Evolutionary conservation across 2,113 vertebrate genomes (phyloP), one percentile per base, ranked within the genome.

Genomic region (Mugil cephalus): DNA sequence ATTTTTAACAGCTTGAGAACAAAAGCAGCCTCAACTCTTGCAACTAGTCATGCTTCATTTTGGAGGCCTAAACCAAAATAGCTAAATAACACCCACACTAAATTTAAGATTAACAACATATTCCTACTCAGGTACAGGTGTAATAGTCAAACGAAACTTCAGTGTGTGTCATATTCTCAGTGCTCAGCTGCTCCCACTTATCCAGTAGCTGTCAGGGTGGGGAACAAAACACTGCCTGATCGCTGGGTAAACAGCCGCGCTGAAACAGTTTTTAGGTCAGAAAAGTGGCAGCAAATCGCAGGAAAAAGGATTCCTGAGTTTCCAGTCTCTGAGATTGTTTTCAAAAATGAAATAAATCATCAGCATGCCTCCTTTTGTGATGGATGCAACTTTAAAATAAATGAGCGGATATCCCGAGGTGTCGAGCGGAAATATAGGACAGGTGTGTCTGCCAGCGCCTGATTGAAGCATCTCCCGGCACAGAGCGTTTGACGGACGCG

Each of bases 231-330:
- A 75, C 3, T 55, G 36, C 17, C 17, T 13, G 40, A 69, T 58
- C 54, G 4, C n/a, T 50, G 42, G 48, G 60, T 61, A 72, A 75
- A 59, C 70, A 65, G 36, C n/a, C 45, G 7, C 60, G 60, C 21
- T 55, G 50, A 77, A 64, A 52, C 12, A 6, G 36, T n/a, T 60
- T 78, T 76, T 17, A 73, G 62, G 63, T 48, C 62, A 79, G 66
- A 74, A 46, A 58, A 13, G 46, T 38, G 39, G 53, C 55, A 58
- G 46, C 4, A 24, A 40, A 76, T 60, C 34, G 39, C 39, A 42
- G 7, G 12, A 58, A 58, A 59, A 73, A 19, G 42, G 35, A 1
- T 63, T 65, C 46, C 42, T 10, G 10, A 42, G 46, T 50, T 45
- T 58, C 42, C 58, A 11, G 11, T 38, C 74, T 69, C 36, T 21